Percentiles rank a stretch among this genome's conserved stretches.
phyloP scores from a whole-genome alignment of 2,888 invertebrate species.

The Tenthredo scrophulariae region DNA sequence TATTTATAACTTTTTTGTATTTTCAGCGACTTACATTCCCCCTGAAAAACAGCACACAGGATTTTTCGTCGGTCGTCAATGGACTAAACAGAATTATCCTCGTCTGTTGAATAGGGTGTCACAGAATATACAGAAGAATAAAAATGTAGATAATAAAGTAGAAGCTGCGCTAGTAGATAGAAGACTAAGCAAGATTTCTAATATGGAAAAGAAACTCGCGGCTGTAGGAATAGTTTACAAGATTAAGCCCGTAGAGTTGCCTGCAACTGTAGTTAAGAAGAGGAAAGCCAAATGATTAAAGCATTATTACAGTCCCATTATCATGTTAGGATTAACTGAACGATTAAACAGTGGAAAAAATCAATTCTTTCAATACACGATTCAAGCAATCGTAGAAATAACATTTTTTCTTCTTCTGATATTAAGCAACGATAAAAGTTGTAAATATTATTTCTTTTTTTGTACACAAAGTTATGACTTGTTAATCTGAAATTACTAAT shows the following conservation, averaged over 20 bases:
- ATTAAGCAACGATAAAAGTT: neutral
- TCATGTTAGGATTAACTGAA: neutral
- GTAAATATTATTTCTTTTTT: neutral
- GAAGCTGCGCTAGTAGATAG: conserved; percentile 77
- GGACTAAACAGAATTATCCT: conserved; percentile 80
- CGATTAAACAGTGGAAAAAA: neutral
- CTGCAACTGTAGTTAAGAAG: conserved; percentile 13
- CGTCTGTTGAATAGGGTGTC: conserved; percentile 76
- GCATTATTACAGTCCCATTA: neutral
- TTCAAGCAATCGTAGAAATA: neutral
- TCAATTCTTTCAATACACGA: neutral
- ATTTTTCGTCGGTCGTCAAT: conserved; percentile 80
- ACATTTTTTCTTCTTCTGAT: neutral
- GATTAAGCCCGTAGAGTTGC: conserved; percentile 61
- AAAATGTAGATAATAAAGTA: conserved; percentile 75
- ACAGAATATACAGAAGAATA: conserved; percentile 78
- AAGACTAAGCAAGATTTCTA: conserved; percentile 74
- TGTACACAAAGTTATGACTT: neutral
- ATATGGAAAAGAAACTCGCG: conserved; percentile 70
- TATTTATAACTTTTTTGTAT: neutral
- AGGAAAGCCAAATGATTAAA: conserved; percentile 13
- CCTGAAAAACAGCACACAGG: conserved; percentile 83
- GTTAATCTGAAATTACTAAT: neutral
- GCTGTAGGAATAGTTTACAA: conserved; percentile 70
- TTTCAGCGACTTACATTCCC: conserved; percentile 84